Conservation (phyloP, 2,888 invertebrate genomes). For the Thecocarcelia acutangulata region DNA sequence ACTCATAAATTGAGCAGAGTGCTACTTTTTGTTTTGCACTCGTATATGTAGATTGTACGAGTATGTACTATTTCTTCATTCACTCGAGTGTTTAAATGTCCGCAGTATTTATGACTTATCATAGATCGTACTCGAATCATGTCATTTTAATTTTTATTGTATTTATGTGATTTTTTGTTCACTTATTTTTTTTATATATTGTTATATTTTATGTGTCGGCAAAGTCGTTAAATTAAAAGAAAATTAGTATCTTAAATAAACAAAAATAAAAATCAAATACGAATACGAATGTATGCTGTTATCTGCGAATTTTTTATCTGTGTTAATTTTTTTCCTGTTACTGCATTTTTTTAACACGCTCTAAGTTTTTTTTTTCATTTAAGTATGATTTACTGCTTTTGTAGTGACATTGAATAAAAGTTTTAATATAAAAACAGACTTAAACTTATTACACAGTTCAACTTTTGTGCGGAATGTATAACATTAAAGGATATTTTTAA, state of each 20-base stretch:
- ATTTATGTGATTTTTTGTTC: constrained; percentile 37
- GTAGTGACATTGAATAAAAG: too few relatives aligned
- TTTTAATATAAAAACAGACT: too few relatives aligned
- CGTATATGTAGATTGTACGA: too few relatives aligned
- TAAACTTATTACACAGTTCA: too few relatives aligned
- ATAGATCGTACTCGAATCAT: constrained; percentile 61
- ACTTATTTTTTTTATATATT: constrained; percentile 49
- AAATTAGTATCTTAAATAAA: constrained; percentile 70
- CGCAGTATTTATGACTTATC: constrained; percentile 60
- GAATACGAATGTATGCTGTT: constrained; percentile 8
- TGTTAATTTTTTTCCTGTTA: constrained; percentile 51
- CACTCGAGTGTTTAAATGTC: constrained; percentile 14
- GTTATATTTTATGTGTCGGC: constrained; percentile 75
- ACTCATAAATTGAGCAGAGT: constrained; percentile 27
- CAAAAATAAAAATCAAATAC: background rate
- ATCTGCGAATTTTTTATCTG: constrained; percentile 6
- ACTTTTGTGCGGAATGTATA: too few relatives aligned
- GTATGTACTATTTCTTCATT: constrained; percentile 45
- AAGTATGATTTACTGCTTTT: too few relatives aligned
- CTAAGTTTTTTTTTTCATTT: background rate
- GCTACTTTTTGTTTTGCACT: too few relatives aligned
- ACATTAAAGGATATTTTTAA: too few relatives aligned
- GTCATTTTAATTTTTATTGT: constrained; percentile 42
- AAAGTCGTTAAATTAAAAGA: constrained; percentile 76
- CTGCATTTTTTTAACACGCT: constrained; percentile 40